Evolutionary conservation across 2,888 invertebrate species (phyloP), one percentile per base, ranked within the genome.

Genomic region (Hedychridium roseum): DNA sequence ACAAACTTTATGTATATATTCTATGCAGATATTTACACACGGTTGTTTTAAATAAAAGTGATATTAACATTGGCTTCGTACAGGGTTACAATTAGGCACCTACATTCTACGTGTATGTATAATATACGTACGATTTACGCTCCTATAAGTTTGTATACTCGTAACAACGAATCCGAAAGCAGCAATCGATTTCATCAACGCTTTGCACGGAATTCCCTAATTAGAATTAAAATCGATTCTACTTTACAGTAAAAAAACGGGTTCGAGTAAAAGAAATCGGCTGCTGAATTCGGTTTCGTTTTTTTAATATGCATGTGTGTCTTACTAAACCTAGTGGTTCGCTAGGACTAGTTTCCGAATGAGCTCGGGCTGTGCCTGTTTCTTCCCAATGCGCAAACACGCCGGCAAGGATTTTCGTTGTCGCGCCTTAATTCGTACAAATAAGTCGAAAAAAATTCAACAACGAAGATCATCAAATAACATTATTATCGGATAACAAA

Each of bases 31-130:
- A 70, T 70, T 70, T 70, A 70, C 68, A 70, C 68, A 70, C 59
- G 58, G 43, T 66, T 69, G 68, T 64, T 69, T 71, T 69, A 68
- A 71, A 71, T 71, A 68, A 70, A 67, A 64, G 53, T 57, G 59
- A 45, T 47, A 63, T 69, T 54, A 65, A 68, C 63, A 57, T n/a
- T n/a, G n/a, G n/a, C n/a, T n/a, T n/a, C n/a, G n/a, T n/a, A n/a
- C 39, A 38, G 52, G 38, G 43, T 54, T 51, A 54, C n/a, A n/a
- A n/a, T n/a, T n/a, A n/a, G n/a, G n/a, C n/a, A n/a, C n/a, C n/a
- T n/a, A n/a, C n/a, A n/a, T n/a, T n/a, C n/a, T n/a, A n/a, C n/a
- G n/a, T n/a, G n/a, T n/a, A n/a, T n/a, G n/a, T n/a, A n/a, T n/a
- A n/a, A n/a, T n/a, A n/a, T n/a, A n/a, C n/a, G n/a, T n/a, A n/a